A percentile compares a stretch with the other conserved stretches of the same genome.
Conservation (phyloP, 2,113 vertebrate genomes). For the Machaerirhynchus nigripectus region DNA sequence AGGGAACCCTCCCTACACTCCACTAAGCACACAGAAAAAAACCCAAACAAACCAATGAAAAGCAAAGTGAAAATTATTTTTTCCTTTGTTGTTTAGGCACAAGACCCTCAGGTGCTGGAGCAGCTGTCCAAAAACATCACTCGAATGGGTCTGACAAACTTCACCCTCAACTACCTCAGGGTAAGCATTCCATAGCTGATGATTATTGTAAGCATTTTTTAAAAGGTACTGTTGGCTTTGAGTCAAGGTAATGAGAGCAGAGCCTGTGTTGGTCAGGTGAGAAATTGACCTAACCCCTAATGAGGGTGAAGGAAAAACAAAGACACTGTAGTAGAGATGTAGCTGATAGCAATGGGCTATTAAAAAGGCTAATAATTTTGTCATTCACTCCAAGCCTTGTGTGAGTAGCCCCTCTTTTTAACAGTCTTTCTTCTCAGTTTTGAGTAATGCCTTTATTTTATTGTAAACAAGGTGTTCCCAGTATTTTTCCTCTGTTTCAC, state of each 20-base stretch:
- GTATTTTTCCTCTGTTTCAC: background rate
- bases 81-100: constrained; percentile 80
- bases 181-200: constrained; percentile 73
- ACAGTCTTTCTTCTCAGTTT: background rate
- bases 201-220: constrained; percentile 17
- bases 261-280: background rate
- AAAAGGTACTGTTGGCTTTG: constrained; percentile 23
- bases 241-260: constrained; percentile 19
- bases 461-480: background rate
- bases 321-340: background rate
- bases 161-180: constrained; percentile 99
- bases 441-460: background rate
- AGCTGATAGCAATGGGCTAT: background rate
- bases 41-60: background rate
- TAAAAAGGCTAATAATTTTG: background rate
- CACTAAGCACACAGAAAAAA: background rate
- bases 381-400: background rate
- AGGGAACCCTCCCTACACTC: background rate
- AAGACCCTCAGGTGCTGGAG: constrained; percentile 99
- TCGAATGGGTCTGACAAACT: constrained; percentile 98
- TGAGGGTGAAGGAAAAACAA: background rate
- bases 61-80: constrained; percentile 29
- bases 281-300: background rate
- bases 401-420: background rate
- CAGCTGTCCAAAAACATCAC: constrained; percentile 99